Evolutionary conservation across 2,888 invertebrate genomes (phyloP), one percentile per base, ranked within the genome.

Genomic region (Selenia dentaria): DNA sequence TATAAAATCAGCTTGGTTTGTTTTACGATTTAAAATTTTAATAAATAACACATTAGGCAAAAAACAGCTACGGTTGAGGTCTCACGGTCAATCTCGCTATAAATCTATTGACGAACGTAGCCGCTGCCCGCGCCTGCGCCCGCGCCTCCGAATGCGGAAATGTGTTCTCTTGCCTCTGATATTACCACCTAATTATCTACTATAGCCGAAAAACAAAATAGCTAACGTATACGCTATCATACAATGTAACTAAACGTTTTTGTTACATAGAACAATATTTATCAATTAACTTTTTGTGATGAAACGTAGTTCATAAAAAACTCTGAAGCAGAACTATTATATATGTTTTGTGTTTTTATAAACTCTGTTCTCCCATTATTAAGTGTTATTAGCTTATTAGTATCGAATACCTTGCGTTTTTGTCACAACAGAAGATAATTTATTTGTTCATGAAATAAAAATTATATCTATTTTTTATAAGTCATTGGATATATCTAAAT

Each of bases 61-160:
- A 85, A 85, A 87, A 82, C 74, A 75, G 81, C 79, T 66, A 81
- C 81, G 82, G 75, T 83, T 82, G 74, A 79, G 71, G 69, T 86
- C 88, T 89, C 90, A 88, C 83, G 88, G 89, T 79, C 88, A 85
- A 83, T 83, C 80, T 76, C 68, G 84, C 84, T 79, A 85, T 87
- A 88, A 79, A 88, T 84, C 71, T 81, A 81, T 80, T 77, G 82
- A 80, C 74, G 79, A 74, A 70, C 67, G 69, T 51, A 49, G 71
- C 52, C 55, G 56, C 49, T 44, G 56, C 54, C 47, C 33, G 55
- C 50, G 42, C 28, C 35, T 41, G 18, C 52, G 55, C 48, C 54
- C 45, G 54, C 8, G 22, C 55, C 66, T 24, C 10, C 20, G 29
- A 56, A 83, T 73, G 73, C 83, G 85, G 84, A 84, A 84, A 48